These are phyloP conservation scores for Atherinomorus stipes DNA, from an alignment of 2,113 vertebrate genomes.

Conservation along the genomic window DNA sequence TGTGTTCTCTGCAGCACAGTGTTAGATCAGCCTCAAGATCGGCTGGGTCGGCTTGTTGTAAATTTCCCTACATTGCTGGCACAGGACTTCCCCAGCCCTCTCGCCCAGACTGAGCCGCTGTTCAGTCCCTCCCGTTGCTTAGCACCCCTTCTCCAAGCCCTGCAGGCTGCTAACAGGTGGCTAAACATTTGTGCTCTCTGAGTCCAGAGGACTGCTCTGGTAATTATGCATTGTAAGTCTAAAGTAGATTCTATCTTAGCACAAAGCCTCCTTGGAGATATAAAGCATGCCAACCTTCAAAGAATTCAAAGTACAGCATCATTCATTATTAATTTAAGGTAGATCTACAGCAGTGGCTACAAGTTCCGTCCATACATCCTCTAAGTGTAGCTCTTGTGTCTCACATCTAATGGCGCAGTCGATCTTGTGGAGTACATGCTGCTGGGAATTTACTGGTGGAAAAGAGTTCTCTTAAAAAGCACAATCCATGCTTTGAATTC, in stretches of 20 bases:
- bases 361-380: constrained; percentile 23
- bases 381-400: constrained; percentile 24
- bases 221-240: constrained; percentile 55
- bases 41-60: constrained; percentile 51
- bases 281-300: constrained; percentile 44
- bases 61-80: constrained; percentile 66
- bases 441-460: constrained; percentile 52
- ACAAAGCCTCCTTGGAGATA: constrained; percentile 8
- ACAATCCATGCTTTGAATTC: constrained; percentile 56
- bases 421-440: constrained; percentile 35
- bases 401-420: constrained; percentile 42
- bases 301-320: constrained; percentile 42
- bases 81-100: constrained; percentile 41
- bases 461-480: constrained; percentile 38
- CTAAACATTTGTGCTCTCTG: constrained; percentile 67
- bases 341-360: constrained; percentile 25
- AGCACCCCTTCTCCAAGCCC: constrained; percentile 38
- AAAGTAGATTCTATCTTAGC: constrained; percentile 23
- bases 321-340: constrained; percentile 60
- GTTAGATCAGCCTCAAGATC: constrained; percentile 54
- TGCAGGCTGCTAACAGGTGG: constrained; percentile 78
- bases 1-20: constrained; percentile 66
- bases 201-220: constrained; percentile 51
- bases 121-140: constrained; percentile 34
- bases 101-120: constrained; percentile 56